Conservation (phyloP, 2,113 vertebrate genomes). For the Myrmophylax atrothorax region DNA sequence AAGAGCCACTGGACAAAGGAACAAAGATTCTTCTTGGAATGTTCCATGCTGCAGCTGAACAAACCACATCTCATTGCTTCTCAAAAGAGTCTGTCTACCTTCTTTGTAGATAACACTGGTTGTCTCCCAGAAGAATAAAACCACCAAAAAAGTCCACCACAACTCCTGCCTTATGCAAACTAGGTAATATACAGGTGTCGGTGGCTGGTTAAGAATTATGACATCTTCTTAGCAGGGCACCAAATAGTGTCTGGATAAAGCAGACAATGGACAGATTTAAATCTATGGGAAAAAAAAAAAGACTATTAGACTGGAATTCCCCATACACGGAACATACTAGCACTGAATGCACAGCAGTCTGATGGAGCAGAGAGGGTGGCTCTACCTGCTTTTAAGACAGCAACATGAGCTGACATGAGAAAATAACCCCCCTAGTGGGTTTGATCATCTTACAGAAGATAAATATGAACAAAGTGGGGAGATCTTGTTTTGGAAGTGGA, state of each 20-base stretch:
- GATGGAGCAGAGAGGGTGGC: not conserved
- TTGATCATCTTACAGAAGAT: not conserved
- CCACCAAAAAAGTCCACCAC: not conserved
- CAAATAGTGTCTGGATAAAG: conserved; percentile 92
- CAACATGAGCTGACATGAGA: not conserved
- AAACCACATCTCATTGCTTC: not conserved
- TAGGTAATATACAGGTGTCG: not conserved
- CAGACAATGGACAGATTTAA: conserved; percentile 92
- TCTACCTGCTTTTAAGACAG: not conserved
- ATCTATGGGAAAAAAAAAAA: conserved; percentile 71
- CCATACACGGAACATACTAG: not conserved
- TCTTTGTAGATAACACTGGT: not conserved
- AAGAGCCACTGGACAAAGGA: not conserved
- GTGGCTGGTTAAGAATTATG: not conserved
- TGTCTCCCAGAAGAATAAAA: not conserved
- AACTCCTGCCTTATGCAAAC: not conserved
- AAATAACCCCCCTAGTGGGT: not conserved
- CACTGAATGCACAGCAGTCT: not conserved
- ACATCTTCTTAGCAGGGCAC: conserved; percentile 79
- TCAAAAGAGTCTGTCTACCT: not conserved
- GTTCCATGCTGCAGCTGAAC: not conserved
- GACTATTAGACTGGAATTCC: not conserved
- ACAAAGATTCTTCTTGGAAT: not conserved
- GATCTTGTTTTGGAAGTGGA: not conserved
- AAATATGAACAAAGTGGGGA: not conserved